Evolutionary conservation across 2,113 vertebrate species (phyloP), one percentile per base, ranked within the genome.

Genomic region (Lycaon pictus): DNA sequence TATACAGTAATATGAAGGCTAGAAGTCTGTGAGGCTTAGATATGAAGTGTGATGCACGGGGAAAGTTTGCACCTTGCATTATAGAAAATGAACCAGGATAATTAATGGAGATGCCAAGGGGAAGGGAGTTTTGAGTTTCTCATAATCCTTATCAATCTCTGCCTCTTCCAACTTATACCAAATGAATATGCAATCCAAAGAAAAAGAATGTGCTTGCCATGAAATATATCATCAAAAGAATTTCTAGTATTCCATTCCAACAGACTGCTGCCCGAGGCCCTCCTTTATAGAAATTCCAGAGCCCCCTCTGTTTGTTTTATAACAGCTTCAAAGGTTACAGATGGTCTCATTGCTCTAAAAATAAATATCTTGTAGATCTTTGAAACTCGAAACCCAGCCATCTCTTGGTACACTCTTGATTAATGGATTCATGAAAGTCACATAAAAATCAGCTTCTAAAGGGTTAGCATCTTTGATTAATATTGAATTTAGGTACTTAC

Each of bases 231-330:
- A 88, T 94, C 88, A 92, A 92, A 97, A 96, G 48, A 76, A 74
- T 92, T 80, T 95, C 87, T 79, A 83, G 87, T n/a, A 43, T 88
- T 93, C 71, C 56, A 51, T 93, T 65, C 48, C 69, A 85, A 88
- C 15, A 96, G 58, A 93, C 65, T 48, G 69, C 62, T 97, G 95
- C 84, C 97, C 4, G 12, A 90, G 90, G 93, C 58, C 37, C n/a
- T 96, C 29, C 29, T 97, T 93, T 93, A 90, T n/a, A 93, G 94
- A 97, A 90, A 97, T 95, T 92, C 84, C 84, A 96, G 90, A 74
- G 63, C 77, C 63, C 56, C 80, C 32, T 89, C 89, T 92, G 35
- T 95, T 96, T 84, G 58, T n/a, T 95, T 95, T 96, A 92, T 43
- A 88, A 63, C 43, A 79, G 55, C 97, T 90, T 97, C 87, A 95